phyloP scores from a whole-genome alignment of 2,113 vertebrate genomes.

The Heterocephalus glaber region DNA sequence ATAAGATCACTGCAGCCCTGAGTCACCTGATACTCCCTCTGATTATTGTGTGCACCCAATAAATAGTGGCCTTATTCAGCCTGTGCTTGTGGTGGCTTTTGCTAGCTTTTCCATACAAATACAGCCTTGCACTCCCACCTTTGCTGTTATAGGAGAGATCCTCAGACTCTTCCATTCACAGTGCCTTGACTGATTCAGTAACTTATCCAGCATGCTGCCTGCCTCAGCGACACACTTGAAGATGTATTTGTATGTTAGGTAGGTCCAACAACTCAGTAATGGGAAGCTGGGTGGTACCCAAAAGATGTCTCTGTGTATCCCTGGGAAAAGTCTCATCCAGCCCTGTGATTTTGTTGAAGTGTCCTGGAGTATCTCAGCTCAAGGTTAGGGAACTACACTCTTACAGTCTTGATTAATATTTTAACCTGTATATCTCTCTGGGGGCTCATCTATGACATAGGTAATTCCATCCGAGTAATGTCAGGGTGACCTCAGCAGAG shows the following conservation, averaged over 20 bases:
- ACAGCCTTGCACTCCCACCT: too few relatives aligned
- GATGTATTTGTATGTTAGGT: background rate
- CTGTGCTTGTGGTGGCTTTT: too few relatives aligned
- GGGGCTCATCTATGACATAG: background rate
- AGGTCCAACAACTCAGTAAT: background rate
- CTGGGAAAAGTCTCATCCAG: background rate
- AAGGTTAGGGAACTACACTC: background rate
- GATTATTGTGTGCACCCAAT: too few relatives aligned
- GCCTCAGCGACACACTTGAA: too few relatives aligned
- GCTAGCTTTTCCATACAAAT: background rate
- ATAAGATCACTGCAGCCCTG: too few relatives aligned
- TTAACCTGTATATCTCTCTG: background rate
- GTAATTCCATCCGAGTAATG: background rate
- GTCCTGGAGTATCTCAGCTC: background rate
- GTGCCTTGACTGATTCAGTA: background rate
- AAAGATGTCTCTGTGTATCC: too few relatives aligned
- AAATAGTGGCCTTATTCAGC: background rate
- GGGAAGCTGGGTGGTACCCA: background rate
- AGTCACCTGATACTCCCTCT: too few relatives aligned
- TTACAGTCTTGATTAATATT: background rate
- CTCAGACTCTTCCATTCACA: accelerated
- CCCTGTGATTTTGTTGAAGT: too few relatives aligned
- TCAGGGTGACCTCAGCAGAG: too few relatives aligned
- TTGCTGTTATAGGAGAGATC: too few relatives aligned
- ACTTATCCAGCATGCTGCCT: background rate